phyloP scores from a whole-genome alignment of 2,888 invertebrate genomes.

The Spodoptera exigua region DNA sequence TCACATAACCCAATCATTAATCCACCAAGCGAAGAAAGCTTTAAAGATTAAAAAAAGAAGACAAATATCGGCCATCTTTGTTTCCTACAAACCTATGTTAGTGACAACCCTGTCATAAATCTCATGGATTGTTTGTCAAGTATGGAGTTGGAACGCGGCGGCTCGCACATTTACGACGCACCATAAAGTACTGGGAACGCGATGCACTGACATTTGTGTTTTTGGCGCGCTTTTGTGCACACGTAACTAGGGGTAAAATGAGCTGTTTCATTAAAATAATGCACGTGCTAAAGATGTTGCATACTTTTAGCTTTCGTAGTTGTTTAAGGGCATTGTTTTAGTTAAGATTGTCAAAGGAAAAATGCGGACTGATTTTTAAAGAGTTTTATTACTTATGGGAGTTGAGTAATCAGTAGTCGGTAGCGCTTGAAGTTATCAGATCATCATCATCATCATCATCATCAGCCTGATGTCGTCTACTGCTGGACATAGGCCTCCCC shows the following conservation, averaged over 20 bases:
- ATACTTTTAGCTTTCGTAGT: slow-evolving; percentile 3
- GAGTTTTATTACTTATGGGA: no score
- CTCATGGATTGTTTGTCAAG: slow-evolving; percentile 73
- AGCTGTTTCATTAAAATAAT: slow-evolving; percentile 58
- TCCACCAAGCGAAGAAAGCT: slow-evolving; percentile 34
- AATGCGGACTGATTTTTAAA: no score
- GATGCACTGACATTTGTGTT: slow-evolving; percentile 44
- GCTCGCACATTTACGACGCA: slow-evolving; percentile 51
- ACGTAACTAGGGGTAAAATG: slow-evolving; percentile 51
- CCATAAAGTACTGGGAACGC: slow-evolving; percentile 52
- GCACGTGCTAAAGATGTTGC: slow-evolving; percentile 17
- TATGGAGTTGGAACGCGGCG: slow-evolving; percentile 56
- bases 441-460: no score
- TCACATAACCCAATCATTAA: slow-evolving; percentile 29
- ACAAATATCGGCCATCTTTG: slow-evolving; percentile 38
- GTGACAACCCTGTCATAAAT: slow-evolving; percentile 67
- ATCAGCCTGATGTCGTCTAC: no score
- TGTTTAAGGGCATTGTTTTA: not conserved
- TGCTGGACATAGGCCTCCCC: no score
- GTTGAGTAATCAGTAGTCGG: no score
- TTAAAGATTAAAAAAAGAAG: slow-evolving; percentile 52
- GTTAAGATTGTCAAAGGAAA: not conserved
- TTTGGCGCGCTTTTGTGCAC: slow-evolving; percentile 47
- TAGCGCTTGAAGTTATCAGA: no score
- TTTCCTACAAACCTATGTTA: slow-evolving; percentile 26